phyloP scores from a whole-genome alignment of 2,113 vertebrate species.

The Procavia capensis region DNA sequence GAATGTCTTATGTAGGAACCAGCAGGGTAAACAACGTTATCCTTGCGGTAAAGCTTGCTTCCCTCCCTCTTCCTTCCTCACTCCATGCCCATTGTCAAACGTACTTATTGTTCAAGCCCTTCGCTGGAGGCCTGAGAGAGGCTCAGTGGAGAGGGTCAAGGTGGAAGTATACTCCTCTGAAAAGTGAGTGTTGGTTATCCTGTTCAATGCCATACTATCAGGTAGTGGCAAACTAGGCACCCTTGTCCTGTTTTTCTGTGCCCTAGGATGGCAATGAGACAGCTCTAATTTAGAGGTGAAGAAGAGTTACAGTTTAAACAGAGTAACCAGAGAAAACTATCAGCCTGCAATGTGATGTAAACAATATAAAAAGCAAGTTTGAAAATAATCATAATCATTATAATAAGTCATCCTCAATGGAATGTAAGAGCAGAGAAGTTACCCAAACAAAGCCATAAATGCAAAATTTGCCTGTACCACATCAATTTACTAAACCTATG shows the following conservation, averaged over 20 bases:
- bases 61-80: neutral
- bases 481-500: conserved; percentile 39
- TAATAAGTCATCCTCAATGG: neutral
- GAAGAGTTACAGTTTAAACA: conserved; percentile 7
- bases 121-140: neutral
- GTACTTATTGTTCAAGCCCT: neutral
- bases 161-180: neutral
- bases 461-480: conserved; percentile 8
- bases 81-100: neutral
- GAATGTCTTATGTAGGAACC: conserved; percentile 1
- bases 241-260: neutral
- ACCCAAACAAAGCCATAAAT: neutral
- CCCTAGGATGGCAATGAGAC: neutral
- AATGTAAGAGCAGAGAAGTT: neutral
- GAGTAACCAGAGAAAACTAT: neutral
- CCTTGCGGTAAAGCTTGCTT: neutral
- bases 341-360: neutral
- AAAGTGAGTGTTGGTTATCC: neutral
- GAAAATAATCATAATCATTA: neutral
- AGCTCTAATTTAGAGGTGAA: conserved; percentile 5
- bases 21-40: neutral
- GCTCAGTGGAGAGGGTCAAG: neutral
- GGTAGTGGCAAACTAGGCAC: neutral
- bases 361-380: neutral
- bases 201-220: neutral